Evolutionary conservation across 2,888 invertebrate genomes (phyloP).

Genomic region (Sarcophaga caerulescens): DNA sequence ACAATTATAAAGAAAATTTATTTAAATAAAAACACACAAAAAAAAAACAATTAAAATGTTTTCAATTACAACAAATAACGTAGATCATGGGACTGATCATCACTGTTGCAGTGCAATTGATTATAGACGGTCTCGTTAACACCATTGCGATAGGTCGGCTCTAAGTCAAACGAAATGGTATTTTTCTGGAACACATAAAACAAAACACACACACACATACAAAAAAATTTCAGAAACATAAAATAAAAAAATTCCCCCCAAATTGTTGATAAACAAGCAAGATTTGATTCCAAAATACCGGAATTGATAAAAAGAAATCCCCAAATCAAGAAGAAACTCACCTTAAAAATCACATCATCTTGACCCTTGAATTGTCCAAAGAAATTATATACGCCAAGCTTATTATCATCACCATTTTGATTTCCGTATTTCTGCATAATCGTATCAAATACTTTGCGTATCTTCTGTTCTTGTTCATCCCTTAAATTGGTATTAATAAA

Average conservation of each 20-base stretch:
- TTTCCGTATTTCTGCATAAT: conserved; percentile 53
- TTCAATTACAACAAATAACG: conserved; percentile 45
- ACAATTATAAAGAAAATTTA: background rate
- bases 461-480: background rate
- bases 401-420: background rate
- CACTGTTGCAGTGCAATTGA: conserved; percentile 65
- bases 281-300: background rate
- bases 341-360: conserved; percentile 70
- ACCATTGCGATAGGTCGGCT: conserved; percentile 68
- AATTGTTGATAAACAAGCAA: background rate
- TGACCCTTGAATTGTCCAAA: conserved; percentile 64
- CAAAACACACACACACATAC: background rate
- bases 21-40: no score
- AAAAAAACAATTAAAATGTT: conserved; percentile 7
- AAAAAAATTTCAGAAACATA: background rate
- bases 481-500: conserved; percentile 47
- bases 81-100: conserved; percentile 61
- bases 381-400: conserved; percentile 62
- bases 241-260: background rate
- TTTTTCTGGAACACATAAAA: conserved; percentile 68
- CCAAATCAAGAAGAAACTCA: conserved; percentile 52
- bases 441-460: conserved; percentile 57
- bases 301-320: background rate
- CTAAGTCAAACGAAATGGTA: conserved; percentile 63
- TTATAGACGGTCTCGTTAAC: conserved; percentile 65